Base-by-base conservation (phyloP, 2,888 invertebrate genomes). In the Uropetala carovei region DNA sequence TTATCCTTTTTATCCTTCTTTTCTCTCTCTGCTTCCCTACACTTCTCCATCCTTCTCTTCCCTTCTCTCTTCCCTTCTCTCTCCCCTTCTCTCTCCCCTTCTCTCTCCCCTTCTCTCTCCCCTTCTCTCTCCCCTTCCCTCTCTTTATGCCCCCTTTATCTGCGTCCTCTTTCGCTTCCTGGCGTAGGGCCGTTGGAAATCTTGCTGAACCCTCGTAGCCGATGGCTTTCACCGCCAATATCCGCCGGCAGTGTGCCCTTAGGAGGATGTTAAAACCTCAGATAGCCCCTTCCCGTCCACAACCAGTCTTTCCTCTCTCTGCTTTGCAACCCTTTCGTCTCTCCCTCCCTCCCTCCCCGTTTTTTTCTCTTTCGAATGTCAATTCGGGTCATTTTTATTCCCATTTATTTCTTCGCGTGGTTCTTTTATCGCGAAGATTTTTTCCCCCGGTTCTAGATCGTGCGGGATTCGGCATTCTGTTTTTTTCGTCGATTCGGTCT, bases 211-310 rank as follows among this genome's bases (percentile, higher is more conserved):
- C 68, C 64, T 14, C 43, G 64, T 64, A 43, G 68, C 60, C 68
- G 86, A 60, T 27, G 60, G 60, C 43, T 89, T 89, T 89, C 89
- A 43, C 89, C 89, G 89, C 89, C 89, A 68, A 89, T 89, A 89
- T 89, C 89, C 89, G 64, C 89, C 89, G 18, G 64, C 68, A 59
- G 27, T 56, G 18, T 27, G 30, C 13, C 0, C 82, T 30, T 14
- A 30, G 18, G 18, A 16, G 56, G 8, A 56, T 83, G 83, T 57
- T n/a, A 83, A 83, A 57, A 56, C 83, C 83, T n/a, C 56, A n/a
- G n/a, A 56, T 83, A 56, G 7, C 56, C 57, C 57, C 57, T 57
- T 9, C 43, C 56, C 30, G 14, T 10, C 83, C 43, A 43, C 43
- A 43, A 43, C 43, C 43, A 43, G 43, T 43, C 43, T 43, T 22